These are phyloP conservation scores for Argyresthia goedartella DNA, from an alignment of 2,888 invertebrate genomes.

Conservation along the genomic window DNA sequence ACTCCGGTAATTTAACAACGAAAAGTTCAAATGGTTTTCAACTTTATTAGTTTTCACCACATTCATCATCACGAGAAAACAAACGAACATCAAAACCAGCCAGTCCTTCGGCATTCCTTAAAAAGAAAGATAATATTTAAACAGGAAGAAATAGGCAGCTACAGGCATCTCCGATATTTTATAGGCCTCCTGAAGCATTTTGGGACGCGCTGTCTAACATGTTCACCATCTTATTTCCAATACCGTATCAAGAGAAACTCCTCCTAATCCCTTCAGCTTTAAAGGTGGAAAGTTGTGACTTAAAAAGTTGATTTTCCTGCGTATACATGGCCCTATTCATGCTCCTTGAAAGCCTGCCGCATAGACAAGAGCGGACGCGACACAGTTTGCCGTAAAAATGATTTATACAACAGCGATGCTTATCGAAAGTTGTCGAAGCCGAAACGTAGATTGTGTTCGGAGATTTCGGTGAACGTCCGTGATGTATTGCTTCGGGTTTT, in stretches of 20 bases:
- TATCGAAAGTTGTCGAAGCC: slow-evolving; percentile 51
- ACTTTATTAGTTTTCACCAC: slow-evolving; percentile 1
- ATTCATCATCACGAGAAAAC: slow-evolving; percentile 14
- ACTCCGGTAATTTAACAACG: no score
- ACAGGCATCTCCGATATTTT: slow-evolving; percentile 39
- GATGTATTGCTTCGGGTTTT: slow-evolving; percentile 17
- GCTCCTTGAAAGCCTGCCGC: slow-evolving; percentile 53
- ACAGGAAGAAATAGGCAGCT: no score
- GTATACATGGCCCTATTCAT: slow-evolving; percentile 55
- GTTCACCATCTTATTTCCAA: slow-evolving; percentile 4
- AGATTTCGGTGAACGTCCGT: slow-evolving; percentile 25
- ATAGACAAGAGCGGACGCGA: slow-evolving; percentile 40
- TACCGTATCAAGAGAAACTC: slow-evolving; percentile 14
- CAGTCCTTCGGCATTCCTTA: no score
- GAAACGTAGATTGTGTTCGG: slow-evolving; percentile 38
- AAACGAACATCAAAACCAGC: no score
- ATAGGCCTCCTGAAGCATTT: slow-evolving; percentile 54
- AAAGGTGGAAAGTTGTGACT: not conserved
- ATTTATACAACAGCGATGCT: slow-evolving; percentile 52
- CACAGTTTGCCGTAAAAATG: slow-evolving; percentile 52
- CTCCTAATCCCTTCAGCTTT: slow-evolving; percentile 15
- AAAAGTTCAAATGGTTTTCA: no score
- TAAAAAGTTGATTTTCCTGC: slow-evolving; percentile 22
- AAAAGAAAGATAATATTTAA: not conserved
- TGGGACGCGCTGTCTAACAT: slow-evolving; percentile 24